phyloP scores from a whole-genome alignment of 2,888 invertebrate genomes.

The Carabus problematicus region DNA sequence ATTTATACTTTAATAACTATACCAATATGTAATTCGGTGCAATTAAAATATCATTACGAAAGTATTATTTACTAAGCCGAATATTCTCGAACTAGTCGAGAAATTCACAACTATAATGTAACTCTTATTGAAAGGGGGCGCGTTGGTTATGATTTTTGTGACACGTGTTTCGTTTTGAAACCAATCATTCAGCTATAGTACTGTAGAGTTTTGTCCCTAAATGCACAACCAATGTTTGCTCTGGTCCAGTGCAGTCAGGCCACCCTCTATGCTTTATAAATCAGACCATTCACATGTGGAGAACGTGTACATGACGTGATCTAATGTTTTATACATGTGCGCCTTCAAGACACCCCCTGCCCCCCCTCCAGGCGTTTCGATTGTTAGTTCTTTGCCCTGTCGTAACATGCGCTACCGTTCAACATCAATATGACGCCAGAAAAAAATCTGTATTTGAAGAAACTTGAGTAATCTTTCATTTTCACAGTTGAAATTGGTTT shows the following conservation, averaged over 20 bases:
- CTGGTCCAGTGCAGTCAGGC: constrained; percentile 7
- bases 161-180: constrained; percentile 41
- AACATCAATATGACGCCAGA: too few species aligned
- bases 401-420: too few species aligned
- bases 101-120: constrained; percentile 18
- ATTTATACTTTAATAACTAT: neutral
- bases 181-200: constrained; percentile 3
- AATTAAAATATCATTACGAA: neutral
- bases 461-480: too few species aligned
- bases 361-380: constrained; percentile 2
- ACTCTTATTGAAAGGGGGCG: constrained; percentile 30
- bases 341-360: constrained; percentile 13
- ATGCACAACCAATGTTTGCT: neutral
- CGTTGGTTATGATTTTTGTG: constrained; percentile 42
- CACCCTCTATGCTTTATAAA: constrained; percentile 36
- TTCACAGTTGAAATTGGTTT: too few species aligned
- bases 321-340: constrained; percentile 43
- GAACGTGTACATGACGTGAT: constrained; percentile 38
- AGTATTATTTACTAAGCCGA: neutral
- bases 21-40: too few species aligned
- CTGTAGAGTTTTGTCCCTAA: neutral
- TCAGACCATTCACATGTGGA: constrained; percentile 39
- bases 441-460: too few species aligned
- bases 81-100: constrained; percentile 2
- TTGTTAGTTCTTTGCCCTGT: too few species aligned